A percentile compares a stretch with the other conserved stretches of the same genome.
phyloP scores from a whole-genome alignment of 2,797 vertebrate genomes.

The Peromyscus attwateri region DNA sequence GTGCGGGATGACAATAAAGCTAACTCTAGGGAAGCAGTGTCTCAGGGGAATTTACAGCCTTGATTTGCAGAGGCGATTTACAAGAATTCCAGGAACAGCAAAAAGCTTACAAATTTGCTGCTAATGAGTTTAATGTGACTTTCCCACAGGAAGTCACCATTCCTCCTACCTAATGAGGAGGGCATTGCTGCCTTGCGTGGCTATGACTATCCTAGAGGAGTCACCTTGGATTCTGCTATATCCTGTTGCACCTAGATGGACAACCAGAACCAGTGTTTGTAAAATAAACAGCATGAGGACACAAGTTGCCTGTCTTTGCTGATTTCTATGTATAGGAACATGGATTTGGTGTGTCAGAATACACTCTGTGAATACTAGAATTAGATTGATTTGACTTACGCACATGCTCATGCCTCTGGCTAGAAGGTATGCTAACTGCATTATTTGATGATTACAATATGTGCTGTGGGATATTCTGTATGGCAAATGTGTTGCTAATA shows the following conservation, averaged over 20 bases:
- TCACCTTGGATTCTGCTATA: background rate
- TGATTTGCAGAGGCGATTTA: background rate
- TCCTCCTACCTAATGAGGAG: background rate
- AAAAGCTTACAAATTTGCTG: background rate
- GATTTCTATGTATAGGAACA: background rate
- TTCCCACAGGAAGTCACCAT: background rate
- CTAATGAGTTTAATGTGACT: background rate
- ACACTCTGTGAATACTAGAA: background rate
- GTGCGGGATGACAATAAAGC: background rate
- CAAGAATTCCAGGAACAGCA: background rate
- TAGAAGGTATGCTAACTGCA: background rate
- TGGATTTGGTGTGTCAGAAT: background rate
- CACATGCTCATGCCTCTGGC: background rate
- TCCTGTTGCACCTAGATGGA: background rate
- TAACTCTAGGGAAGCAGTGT: background rate
- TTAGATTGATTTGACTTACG: background rate
- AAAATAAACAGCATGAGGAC: background rate
- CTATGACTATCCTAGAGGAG: background rate
- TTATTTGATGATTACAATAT: background rate
- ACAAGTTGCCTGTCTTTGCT: background rate
- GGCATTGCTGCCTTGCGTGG: background rate
- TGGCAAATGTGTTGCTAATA: no score
- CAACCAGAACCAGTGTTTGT: background rate
- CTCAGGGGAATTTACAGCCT: background rate
- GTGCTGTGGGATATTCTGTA: no score